Evolutionary conservation across 2,888 invertebrate species (phyloP).

Genomic region (Drosophila formosana): DNA sequence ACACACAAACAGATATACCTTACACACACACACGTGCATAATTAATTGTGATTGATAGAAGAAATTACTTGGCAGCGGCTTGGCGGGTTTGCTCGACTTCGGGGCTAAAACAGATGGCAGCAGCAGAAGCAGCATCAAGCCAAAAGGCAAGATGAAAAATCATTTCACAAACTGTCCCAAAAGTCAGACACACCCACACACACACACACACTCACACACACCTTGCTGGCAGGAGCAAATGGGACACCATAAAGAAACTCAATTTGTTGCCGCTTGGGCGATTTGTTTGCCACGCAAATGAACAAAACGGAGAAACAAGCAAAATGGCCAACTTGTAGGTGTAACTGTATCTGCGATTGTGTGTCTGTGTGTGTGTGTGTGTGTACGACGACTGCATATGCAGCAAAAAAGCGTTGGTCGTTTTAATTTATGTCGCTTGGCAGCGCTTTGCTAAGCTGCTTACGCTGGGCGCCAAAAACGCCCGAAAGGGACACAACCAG

Average conservation of each 20-base stretch:
- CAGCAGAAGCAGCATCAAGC: conserved; percentile 17
- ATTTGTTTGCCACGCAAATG: conserved; percentile 80
- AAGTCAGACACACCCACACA: conserved; percentile 44
- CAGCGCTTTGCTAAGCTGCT: conserved; percentile 75
- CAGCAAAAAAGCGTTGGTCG: conserved; percentile 71
- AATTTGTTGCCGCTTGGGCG: conserved; percentile 80
- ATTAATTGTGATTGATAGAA: conserved; percentile 83
- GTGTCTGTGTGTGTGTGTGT: conserved; percentile 21
- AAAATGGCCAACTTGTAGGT: conserved; percentile 42
- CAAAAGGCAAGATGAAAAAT: conserved; percentile 74
- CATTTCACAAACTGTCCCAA: conserved; percentile 78
- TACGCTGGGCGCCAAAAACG: conserved; percentile 55
- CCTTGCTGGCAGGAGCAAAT: conserved; percentile 53
- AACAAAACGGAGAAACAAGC: conserved; percentile 66
- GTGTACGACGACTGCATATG: conserved; percentile 59
- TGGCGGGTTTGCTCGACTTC: conserved; percentile 43
- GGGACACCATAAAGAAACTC: conserved; percentile 81
- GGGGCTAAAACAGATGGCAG: conserved; percentile 69
- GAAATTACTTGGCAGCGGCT: conserved; percentile 72
- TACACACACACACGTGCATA: conserved; percentile 45
- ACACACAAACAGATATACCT: conserved; percentile 19
- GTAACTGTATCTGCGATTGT: conserved; percentile 19
- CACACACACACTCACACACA: conserved; percentile 19
- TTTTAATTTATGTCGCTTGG: conserved; percentile 77
- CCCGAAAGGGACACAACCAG: conserved; percentile 40